These are phyloP conservation scores for Xestoiulus laeticollis DNA, from an alignment of 2,888 invertebrate genomes.

Conservation along the genomic window DNA sequence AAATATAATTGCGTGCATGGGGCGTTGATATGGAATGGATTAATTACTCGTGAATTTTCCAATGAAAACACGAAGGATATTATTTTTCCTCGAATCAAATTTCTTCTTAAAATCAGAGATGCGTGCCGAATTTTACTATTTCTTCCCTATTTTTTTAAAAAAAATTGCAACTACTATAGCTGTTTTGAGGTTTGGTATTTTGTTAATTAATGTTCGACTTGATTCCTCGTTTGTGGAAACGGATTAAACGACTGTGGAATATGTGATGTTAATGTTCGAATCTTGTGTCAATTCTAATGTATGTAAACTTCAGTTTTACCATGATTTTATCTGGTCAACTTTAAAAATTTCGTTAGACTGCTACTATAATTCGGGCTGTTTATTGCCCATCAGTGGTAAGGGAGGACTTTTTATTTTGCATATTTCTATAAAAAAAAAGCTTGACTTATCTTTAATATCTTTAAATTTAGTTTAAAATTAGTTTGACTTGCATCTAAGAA, in stretches of 20 bases:
- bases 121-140: not conserved
- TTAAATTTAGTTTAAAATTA: no score
- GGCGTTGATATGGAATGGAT: not conserved
- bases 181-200: not conserved
- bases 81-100: not conserved
- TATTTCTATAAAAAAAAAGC: not conserved
- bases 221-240: not conserved
- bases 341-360: not conserved
- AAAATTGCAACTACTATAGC: no score
- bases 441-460: not conserved
- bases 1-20: not conserved
- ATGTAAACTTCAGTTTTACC: not conserved
- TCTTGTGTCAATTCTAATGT: no score
- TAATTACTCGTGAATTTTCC: not conserved
- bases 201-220: not conserved
- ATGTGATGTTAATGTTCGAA: no score
- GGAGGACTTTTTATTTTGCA: not conserved
- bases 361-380: not conserved
- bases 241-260: not conserved
- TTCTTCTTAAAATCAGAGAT: not conserved
- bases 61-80: not conserved
- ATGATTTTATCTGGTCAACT: not conserved
- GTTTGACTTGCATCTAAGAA: no score
- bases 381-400: not conserved
- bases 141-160: not conserved